phyloP scores from a whole-genome alignment of 2,888 invertebrate genomes.

The Nysson spinosus region DNA sequence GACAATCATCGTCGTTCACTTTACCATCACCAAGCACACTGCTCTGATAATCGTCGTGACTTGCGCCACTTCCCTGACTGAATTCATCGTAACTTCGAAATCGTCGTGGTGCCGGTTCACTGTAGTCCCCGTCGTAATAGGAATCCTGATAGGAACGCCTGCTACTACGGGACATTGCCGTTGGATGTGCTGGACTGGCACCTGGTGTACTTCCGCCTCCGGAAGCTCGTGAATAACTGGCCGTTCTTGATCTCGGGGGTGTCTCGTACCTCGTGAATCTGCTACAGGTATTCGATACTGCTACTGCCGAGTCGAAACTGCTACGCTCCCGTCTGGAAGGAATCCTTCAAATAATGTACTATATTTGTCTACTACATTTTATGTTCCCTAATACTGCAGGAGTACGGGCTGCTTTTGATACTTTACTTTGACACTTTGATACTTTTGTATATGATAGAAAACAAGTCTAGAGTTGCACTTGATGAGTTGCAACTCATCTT shows the following conservation, averaged over 20 bases:
- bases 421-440: too few relatives aligned
- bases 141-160: constrained; percentile 73
- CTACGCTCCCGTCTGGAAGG: constrained; percentile 69
- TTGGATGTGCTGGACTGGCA: constrained; percentile 78
- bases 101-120: constrained; percentile 75
- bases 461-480: too few relatives aligned
- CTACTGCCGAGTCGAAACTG: constrained; percentile 75
- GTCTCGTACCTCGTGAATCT: constrained; percentile 82
- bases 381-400: too few relatives aligned
- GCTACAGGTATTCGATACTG: constrained; percentile 73
- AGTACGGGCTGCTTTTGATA: too few relatives aligned
- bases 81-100: constrained; percentile 86
- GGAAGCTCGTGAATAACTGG: constrained; percentile 80
- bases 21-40: constrained; percentile 69
- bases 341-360: constrained; percentile 49
- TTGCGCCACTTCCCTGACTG: constrained; percentile 84
- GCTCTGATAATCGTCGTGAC: constrained; percentile 81
- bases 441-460: too few relatives aligned
- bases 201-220: constrained; percentile 76
- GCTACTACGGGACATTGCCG: constrained; percentile 79
- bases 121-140: constrained; percentile 74
- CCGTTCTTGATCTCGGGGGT: constrained; percentile 79
- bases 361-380: constrained; percentile 38
- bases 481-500: too few relatives aligned
- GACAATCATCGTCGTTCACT: constrained; percentile 76